These are phyloP conservation scores for Chlamydotis undulata DNA, from an alignment of 2,113 vertebrate genomes.

Conservation along the genomic window DNA sequence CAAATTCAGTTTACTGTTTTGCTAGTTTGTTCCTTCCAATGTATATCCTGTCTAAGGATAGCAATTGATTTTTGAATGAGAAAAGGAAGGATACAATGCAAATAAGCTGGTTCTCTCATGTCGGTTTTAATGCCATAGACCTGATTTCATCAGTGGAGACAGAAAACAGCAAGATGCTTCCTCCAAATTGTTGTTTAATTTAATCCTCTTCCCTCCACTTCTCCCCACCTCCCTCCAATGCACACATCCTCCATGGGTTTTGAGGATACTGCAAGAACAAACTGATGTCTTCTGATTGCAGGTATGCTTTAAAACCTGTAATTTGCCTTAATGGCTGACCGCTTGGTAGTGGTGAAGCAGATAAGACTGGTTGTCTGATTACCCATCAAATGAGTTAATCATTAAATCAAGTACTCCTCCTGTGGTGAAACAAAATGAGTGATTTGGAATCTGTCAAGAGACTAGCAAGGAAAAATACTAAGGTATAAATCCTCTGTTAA, in stretches of 20 bases:
- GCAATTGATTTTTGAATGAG: background rate
- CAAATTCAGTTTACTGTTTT: background rate
- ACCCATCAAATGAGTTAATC: background rate
- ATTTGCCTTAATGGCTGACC: conserved; percentile 6
- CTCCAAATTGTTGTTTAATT: conserved; percentile 32
- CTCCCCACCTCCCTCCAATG: background rate
- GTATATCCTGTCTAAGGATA: background rate
- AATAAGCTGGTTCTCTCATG: background rate
- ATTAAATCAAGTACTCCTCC: background rate
- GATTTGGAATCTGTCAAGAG: background rate
- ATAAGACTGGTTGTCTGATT: background rate
- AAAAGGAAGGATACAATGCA: conserved; percentile 11
- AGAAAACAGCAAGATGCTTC: background rate
- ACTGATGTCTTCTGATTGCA: background rate
- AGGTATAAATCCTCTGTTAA: background rate
- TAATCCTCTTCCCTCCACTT: conserved; percentile 1
- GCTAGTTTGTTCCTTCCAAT: background rate
- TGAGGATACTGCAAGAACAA: conserved; percentile 11
- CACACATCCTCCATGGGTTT: background rate
- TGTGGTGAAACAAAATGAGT: background rate
- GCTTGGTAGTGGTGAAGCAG: background rate
- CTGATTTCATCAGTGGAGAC: conserved; percentile 19
- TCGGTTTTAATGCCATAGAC: background rate
- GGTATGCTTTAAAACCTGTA: conserved; percentile 6
- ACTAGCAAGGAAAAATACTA: background rate